phyloP scores from a whole-genome alignment of 1,140 invertebrate species.

The Eriosoma lanigerum region DNA sequence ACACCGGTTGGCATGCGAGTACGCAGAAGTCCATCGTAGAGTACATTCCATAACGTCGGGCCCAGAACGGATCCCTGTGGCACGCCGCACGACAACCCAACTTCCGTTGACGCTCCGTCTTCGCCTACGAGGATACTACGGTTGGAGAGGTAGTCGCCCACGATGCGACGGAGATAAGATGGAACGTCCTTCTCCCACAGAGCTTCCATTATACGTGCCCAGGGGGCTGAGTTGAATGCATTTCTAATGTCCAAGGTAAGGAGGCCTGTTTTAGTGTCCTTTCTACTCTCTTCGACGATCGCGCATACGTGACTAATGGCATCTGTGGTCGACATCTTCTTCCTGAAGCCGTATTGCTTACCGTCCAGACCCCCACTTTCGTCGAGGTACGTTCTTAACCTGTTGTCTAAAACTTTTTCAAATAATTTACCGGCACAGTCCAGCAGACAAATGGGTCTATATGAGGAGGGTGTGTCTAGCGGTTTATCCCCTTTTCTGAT shows the following conservation, averaged over 20 bases:
- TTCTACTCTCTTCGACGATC: neutral
- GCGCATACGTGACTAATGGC: too few species aligned
- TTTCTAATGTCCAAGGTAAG: neutral
- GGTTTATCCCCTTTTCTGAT: neutral
- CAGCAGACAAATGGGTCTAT: neutral
- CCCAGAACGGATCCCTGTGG: conserved; percentile 57
- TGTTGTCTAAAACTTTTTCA: neutral
- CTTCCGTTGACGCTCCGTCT: too few species aligned
- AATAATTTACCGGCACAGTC: neutral
- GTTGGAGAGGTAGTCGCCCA: too few species aligned
- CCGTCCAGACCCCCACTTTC: neutral
- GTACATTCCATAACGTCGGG: conserved; percentile 56
- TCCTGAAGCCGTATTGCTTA: neutral
- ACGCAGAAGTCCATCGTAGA: conserved; percentile 56
- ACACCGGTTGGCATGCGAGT: conserved; percentile 53
- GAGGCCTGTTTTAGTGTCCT: neutral
- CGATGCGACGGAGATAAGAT: too few species aligned
- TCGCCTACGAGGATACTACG: too few species aligned
- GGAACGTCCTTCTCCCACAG: too few species aligned
- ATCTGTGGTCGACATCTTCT: neutral
- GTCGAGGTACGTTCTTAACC: neutral
- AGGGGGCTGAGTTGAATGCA: neutral
- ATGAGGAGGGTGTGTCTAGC: neutral
- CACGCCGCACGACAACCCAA: conserved; percentile 35
- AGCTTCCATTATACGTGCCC: neutral